phyloP scores from a whole-genome alignment of 2,888 invertebrate species.

The Agrypnus murinus region DNA sequence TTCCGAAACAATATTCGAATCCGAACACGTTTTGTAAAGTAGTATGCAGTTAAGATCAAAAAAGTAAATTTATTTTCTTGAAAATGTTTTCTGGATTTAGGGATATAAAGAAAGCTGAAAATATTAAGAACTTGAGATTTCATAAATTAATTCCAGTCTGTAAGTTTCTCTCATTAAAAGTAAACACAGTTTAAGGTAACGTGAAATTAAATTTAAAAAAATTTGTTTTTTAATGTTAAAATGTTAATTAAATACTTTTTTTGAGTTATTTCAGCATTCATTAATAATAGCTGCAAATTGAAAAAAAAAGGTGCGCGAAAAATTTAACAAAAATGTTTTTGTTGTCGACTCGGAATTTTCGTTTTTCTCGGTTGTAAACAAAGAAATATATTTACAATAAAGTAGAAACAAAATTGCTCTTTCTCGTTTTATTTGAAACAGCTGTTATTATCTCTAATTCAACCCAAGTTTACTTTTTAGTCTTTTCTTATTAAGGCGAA shows the following conservation, averaged over 20 bases:
- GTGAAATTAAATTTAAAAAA: conserved; percentile 16
- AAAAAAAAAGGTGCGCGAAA: too few relatives aligned
- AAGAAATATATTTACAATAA: conserved; percentile 6
- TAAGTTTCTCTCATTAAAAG: not conserved
- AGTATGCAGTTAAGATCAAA: too few relatives aligned
- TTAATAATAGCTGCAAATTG: too few relatives aligned
- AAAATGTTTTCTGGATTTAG: too few relatives aligned
- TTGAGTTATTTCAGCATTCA: too few relatives aligned
- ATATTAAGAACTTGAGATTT: not conserved
- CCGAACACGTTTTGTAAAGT: too few relatives aligned
- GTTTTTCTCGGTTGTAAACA: conserved; percentile 6
- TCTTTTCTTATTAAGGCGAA: conserved; percentile 19
- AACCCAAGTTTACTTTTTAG: conserved; percentile 19
- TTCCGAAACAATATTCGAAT: too few relatives aligned
- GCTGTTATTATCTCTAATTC: conserved; percentile 21
- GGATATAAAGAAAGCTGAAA: too few relatives aligned
- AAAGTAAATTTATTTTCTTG: too few relatives aligned
- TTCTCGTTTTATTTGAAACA: not conserved
- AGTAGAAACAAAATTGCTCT: conserved; percentile 22
- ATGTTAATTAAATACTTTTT: conserved; percentile 3
- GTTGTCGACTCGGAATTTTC: not conserved
- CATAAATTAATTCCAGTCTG: not conserved
- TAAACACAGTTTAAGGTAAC: not conserved
- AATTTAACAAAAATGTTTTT: too few relatives aligned
- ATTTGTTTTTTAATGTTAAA: conserved; percentile 1